Evolutionary conservation across 2,888 invertebrate species (phyloP).

Genomic region (Isotomurus palustris): DNA sequence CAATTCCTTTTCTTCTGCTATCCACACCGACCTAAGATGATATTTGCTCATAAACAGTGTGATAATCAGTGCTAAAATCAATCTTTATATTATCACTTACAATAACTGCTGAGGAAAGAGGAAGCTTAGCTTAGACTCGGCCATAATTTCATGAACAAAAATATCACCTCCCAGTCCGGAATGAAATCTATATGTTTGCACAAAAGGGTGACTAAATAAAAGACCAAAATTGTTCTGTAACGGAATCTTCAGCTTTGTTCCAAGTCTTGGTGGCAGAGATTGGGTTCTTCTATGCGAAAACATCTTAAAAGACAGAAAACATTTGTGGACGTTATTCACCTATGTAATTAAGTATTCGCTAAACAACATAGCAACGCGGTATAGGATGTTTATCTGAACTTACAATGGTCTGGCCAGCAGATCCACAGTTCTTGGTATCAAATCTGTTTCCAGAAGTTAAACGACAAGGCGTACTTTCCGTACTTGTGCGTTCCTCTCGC

Average conservation of each 20-base stretch:
- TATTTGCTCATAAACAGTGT: not conserved
- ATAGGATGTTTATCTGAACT: no score
- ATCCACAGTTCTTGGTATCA: not conserved
- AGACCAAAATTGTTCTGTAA: slow-evolving; percentile 69
- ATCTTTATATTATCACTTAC: slow-evolving; percentile 61
- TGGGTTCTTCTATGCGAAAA: slow-evolving; percentile 70
- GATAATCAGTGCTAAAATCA: no score
- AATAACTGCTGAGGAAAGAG: slow-evolving; percentile 80
- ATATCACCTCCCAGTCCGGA: slow-evolving; percentile 88
- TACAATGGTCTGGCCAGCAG: no score
- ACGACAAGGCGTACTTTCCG: slow-evolving; percentile 64
- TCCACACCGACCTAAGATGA: slow-evolving; percentile 71
- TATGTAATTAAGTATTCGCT: not conserved
- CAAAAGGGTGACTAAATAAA: slow-evolving; percentile 63
- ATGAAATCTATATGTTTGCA: slow-evolving; percentile 75
- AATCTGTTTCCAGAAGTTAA: slow-evolving; percentile 47
- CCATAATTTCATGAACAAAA: slow-evolving; percentile 87
- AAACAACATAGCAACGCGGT: not conserved
- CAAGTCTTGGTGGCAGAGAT: slow-evolving; percentile 75
- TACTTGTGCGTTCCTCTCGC: slow-evolving; percentile 65
- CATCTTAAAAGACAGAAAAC: slow-evolving; percentile 10
- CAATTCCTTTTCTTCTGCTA: slow-evolving; percentile 82
- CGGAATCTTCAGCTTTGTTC: slow-evolving; percentile 74
- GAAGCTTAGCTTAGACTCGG: slow-evolving; percentile 80
- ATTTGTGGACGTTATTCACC: no score